phyloP scores from a whole-genome alignment of 2,888 invertebrate genomes.

The Leptinotarsa haldemani region DNA sequence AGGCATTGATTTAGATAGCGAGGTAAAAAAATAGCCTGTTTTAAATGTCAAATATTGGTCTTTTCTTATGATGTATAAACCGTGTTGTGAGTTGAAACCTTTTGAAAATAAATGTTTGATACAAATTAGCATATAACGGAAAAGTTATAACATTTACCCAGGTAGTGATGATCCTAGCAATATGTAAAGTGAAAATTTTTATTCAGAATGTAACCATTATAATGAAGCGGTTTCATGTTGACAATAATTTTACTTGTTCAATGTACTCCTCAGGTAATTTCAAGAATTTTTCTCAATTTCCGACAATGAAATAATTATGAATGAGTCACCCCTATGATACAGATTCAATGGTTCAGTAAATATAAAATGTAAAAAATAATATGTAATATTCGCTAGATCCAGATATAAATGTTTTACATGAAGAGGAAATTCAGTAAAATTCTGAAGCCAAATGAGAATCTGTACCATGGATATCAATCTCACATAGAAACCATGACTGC shows the following conservation, averaged over 20 bases:
- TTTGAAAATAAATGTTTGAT: too few species aligned
- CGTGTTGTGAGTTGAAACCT: too few species aligned
- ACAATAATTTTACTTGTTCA: conserved; percentile 1
- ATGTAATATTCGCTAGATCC: conserved; percentile 1
- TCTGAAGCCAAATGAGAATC: conserved; percentile 19
- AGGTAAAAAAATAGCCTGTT: too few species aligned
- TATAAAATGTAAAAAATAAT: background rate
- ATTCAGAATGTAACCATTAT: background rate
- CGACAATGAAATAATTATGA: background rate
- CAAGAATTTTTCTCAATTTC: conserved; percentile 8
- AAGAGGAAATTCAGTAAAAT: background rate
- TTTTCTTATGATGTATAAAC: too few species aligned
- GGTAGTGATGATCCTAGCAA: background rate
- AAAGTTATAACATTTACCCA: too few species aligned
- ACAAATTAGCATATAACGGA: too few species aligned
- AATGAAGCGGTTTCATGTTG: background rate
- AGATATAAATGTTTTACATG: too few species aligned
- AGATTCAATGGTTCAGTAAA: conserved; percentile 7
- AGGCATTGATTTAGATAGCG: background rate
- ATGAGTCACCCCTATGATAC: conserved; percentile 22
- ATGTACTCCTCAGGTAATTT: conserved; percentile 13
- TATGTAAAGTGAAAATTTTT: background rate
- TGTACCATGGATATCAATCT: conserved; percentile 40
- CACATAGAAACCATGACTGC: conserved; percentile 49
- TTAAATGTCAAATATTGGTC: too few species aligned